Conservation (phyloP, 2,888 invertebrate species). For the Drosophila dives region DNA sequence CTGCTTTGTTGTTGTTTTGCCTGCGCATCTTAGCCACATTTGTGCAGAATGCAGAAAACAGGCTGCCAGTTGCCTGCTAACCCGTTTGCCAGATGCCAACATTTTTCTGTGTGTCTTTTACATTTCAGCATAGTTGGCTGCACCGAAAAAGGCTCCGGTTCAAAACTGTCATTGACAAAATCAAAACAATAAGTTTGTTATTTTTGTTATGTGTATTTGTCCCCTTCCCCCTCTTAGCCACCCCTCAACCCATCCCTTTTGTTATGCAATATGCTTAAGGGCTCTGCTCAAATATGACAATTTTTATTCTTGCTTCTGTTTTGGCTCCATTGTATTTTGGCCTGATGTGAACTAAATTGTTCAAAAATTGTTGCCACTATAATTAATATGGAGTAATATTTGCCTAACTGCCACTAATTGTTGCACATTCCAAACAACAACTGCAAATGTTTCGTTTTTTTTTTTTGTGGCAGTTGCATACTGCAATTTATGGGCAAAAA, state of each 20-base stretch:
- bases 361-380: slow-evolving; percentile 35
- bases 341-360: slow-evolving; percentile 46
- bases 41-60: slow-evolving; percentile 47
- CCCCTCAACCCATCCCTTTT: not conserved
- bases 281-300: slow-evolving; percentile 13
- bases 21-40: slow-evolving; percentile 57
- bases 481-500: slow-evolving; percentile 17
- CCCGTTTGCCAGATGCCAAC: slow-evolving; percentile 25
- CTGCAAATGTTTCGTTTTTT: slow-evolving; percentile 22
- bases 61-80: slow-evolving; percentile 43
- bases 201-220: slow-evolving; percentile 48
- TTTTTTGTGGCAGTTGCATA: slow-evolving; percentile 28
- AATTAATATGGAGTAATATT: slow-evolving; percentile 47
- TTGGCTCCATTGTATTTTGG: slow-evolving; percentile 9
- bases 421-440: slow-evolving; percentile 48
- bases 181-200: slow-evolving; percentile 78
- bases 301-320: slow-evolving; percentile 4
- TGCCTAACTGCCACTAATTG: slow-evolving; percentile 59
- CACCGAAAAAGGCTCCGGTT: slow-evolving; percentile 58
- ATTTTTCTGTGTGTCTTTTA: slow-evolving; percentile 50
- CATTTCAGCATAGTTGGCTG: slow-evolving; percentile 63
- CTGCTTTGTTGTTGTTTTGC: slow-evolving; percentile 10
- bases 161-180: slow-evolving; percentile 74
- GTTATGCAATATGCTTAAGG: slow-evolving; percentile 49
- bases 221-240: not conserved